These are phyloP conservation scores for Lineus longissimus DNA, from an alignment of 1,140 invertebrate genomes.

Conservation along the genomic window DNA sequence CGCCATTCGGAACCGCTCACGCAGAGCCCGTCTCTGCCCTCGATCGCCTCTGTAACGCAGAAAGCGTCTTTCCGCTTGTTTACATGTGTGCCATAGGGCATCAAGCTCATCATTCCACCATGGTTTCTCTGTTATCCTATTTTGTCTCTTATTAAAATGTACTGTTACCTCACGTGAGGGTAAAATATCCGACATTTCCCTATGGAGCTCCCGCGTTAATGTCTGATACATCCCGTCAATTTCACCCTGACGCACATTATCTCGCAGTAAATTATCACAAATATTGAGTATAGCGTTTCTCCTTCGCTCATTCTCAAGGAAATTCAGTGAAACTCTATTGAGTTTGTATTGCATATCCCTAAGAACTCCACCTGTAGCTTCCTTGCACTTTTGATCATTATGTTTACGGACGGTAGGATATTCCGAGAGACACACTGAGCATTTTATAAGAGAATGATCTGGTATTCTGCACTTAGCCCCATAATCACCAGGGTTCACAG, in stretches of 20 bases:
- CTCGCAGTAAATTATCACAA: constrained; percentile 1
- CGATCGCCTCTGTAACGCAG: not conserved
- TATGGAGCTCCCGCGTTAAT: constrained; percentile 8
- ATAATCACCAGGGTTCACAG: constrained; percentile 14
- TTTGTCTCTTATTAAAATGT: constrained; percentile 1
- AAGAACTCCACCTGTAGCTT: not conserved
- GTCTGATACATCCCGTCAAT: constrained; percentile 16
- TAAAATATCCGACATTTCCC: constrained; percentile 12
- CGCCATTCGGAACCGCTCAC: constrained; percentile 1
- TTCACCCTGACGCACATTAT: constrained; percentile 10
- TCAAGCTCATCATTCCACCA: constrained; percentile 19
- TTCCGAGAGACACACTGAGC: constrained; percentile 1
- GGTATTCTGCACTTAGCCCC: not conserved
- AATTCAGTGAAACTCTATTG: constrained; percentile 5
- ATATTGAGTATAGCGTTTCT: not conserved
- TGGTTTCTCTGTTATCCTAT: constrained; percentile 4
- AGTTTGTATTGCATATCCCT: not conserved
- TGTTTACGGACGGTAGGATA: not conserved
- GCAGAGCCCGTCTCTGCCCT: not conserved
- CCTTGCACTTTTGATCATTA: not conserved
- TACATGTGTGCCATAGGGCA: constrained; percentile 11
- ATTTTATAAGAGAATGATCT: constrained; percentile 16
- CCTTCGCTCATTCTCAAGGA: constrained; percentile 5
- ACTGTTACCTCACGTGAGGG: not conserved
- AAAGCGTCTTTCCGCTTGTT: constrained; percentile 8